Evolutionary conservation across 1,140 invertebrate genomes (phyloP), one percentile per base, ranked within the genome.

Genomic region (Bombus superbus): DNA sequence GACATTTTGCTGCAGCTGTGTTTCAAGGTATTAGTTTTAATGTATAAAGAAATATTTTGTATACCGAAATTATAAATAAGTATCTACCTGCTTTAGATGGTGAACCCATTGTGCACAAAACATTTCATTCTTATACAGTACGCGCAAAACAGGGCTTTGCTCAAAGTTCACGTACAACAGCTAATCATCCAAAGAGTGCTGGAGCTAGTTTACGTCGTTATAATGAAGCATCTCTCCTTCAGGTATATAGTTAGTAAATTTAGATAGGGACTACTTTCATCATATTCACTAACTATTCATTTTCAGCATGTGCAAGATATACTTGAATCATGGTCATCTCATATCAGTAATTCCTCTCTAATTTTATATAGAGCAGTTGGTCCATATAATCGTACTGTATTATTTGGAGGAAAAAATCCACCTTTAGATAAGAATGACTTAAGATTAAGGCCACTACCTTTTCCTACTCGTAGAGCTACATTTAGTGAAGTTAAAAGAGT

Each of bases 111-210:
- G 93, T 96, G 5, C 98, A 98, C 92, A 98, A 98, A 94, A 98
- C 98, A 2, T 97, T 98, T 91, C 98, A 98, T 94, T 97, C 97
- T 71, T 99, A 99, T 92, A 98, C 98, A 10, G 97, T 98, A 1
- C 93, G 98, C 74, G 96, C 97, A 0, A 98, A 98, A 71, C 97
- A 98, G 93, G 98, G 98, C 1, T 97, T 97, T 75, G 96, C 97
- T 2, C 98, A 99, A 94, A 96, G 95, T 59, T 95, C 96, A 8
- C 95, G 97, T 42, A 96, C 96, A 8, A 96, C 95, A 77, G 96
- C 96, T 18, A 95, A 95, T 69, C 95, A 96, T 88, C 96, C 97
- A 0, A 97, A 97, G 92, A 98, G 98, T 87, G 98, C 98, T 22
- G 98, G 98, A 8, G 97, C 98, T 13, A 97, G 96, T 92, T 95